Evolutionary conservation across 2,797 vertebrate genomes (phyloP).

Genomic region (Brachyrhaphis roseni): DNA sequence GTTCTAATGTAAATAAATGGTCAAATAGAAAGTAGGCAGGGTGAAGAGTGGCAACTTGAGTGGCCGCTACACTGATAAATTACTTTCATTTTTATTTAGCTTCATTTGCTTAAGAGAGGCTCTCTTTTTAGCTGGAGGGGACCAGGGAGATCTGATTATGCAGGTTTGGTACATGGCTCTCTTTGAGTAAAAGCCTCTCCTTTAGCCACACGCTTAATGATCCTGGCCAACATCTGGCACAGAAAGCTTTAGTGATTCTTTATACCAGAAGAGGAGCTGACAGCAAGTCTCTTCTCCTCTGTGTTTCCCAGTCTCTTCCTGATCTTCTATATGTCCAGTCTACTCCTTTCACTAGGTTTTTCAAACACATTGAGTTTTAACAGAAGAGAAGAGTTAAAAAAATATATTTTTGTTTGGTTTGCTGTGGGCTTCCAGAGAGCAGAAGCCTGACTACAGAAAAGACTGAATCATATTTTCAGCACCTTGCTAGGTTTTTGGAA

Average conservation of each 20-base stretch:
- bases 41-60: constrained; percentile 64
- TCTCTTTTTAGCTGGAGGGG: constrained; percentile 69
- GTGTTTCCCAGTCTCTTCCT: background rate
- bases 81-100: constrained; percentile 67
- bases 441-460: constrained; percentile 64
- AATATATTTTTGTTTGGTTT: constrained; percentile 85
- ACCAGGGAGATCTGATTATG: constrained; percentile 68
- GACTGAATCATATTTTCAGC: background rate
- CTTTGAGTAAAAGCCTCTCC: constrained; percentile 66
- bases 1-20: constrained; percentile 54
- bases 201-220: constrained; percentile 70
- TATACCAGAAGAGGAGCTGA: constrained; percentile 48
- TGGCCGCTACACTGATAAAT: constrained; percentile 72
- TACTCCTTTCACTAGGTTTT: constrained; percentile 18
- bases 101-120: constrained; percentile 74
- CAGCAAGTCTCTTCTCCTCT: constrained; percentile 22
- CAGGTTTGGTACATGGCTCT: constrained; percentile 54
- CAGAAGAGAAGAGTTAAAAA: constrained; percentile 83
- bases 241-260: constrained; percentile 58
- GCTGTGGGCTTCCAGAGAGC: constrained; percentile 87
- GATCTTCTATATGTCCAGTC: background rate
- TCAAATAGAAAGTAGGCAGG: constrained; percentile 48
- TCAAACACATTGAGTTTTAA: constrained; percentile 79
- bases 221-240: constrained; percentile 69
- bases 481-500: background rate